phyloP scores from a whole-genome alignment of 2,797 vertebrate species.

The Rhinogobio ventralis region DNA sequence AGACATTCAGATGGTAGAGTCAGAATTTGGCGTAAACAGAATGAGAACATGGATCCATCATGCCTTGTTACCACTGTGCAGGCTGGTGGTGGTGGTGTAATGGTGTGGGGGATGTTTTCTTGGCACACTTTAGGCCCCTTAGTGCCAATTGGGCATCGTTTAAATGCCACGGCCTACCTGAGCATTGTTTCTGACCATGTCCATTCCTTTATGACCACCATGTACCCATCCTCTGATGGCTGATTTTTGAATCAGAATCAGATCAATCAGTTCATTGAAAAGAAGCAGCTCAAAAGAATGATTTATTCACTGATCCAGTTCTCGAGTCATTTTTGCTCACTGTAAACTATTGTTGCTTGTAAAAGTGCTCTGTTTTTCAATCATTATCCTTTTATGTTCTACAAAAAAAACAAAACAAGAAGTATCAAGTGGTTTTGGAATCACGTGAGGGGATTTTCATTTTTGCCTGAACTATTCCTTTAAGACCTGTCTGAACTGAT shows the following conservation, averaged over 20 bases:
- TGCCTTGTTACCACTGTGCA: too few relatives aligned
- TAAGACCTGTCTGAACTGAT: conserved; percentile 25
- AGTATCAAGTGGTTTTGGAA: conserved; percentile 8
- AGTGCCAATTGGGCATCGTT: too few relatives aligned
- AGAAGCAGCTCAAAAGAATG: background rate
- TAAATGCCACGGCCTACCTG: too few relatives aligned
- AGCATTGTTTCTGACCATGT: too few relatives aligned
- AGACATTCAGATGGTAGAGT: too few relatives aligned
- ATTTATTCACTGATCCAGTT: background rate
- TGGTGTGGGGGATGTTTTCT: too few relatives aligned
- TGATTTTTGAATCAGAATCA: background rate
- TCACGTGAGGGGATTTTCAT: background rate
- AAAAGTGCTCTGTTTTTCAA: background rate
- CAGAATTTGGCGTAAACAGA: too few relatives aligned
- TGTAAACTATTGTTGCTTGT: background rate
- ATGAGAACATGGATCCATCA: too few relatives aligned
- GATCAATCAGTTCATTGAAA: background rate
- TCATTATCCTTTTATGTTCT: background rate
- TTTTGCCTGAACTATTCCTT: background rate
- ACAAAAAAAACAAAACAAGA: background rate
- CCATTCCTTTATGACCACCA: too few relatives aligned
- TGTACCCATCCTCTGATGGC: too few relatives aligned
- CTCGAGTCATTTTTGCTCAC: background rate
- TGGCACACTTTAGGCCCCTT: too few relatives aligned
- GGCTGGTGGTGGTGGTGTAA: too few relatives aligned